Evolutionary conservation across 2,797 vertebrate genomes (phyloP), one percentile per base, ranked within the genome.

Genomic region (Esox masquinongy): DNA sequence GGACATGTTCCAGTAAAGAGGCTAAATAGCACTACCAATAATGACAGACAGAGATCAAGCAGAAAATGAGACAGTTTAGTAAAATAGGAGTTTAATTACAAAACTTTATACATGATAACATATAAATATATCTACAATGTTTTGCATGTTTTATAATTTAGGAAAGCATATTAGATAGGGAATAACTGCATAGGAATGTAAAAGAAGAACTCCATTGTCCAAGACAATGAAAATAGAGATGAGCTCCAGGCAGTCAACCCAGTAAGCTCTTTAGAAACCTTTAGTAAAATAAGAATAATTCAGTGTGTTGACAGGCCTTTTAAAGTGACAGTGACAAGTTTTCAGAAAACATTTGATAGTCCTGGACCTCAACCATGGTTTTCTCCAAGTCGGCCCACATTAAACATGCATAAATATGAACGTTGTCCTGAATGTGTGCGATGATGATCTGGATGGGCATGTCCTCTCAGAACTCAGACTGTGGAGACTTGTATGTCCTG

Each of bases 31-130:
- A 59, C 9, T 22, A 59, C 19, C 53, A 31, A 31, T 31, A 59
- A 19, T n/a, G 19, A 59, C 53, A 24, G n/a, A 34, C 29, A 29
- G 17, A 29, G 26, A 19, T 17, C 5, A 31, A 31, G 15, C 15
- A 29, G 29, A 15, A 9, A 70, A 36, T 61, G 22, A 68, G 22
- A 66, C 26, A 59, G 16, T 19, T 2, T 74, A 77, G 69, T 56
- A 83, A 86, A 83, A 86, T 85, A 80, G 77, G 69, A 77, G 53
- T 75, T 77, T 80, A 79, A 80, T 86, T 83, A 81, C 81, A 87
- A 75, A 22, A 14, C 72, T 19, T 70, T 82, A 68, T 80, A 78
- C 76, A 80, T 50, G 15, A 70, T 50, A 73, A 74, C 78, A 86
- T 84, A 71, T 82, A 14, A 16, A 53, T 77, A 61, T 82, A 61